phyloP scores from a whole-genome alignment of 2,888 invertebrate species.

The Keiferia lycopersicella region DNA sequence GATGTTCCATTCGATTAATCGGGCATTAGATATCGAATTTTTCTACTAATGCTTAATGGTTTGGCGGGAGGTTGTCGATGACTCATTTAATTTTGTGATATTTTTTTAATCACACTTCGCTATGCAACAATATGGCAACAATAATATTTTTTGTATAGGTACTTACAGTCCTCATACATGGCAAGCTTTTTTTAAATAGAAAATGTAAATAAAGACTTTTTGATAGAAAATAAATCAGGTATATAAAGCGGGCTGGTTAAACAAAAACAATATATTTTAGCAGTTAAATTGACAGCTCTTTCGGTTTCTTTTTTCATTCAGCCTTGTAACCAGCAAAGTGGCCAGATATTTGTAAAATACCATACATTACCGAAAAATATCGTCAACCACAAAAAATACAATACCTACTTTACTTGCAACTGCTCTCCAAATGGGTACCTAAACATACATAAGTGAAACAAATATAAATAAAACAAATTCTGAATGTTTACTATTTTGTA shows the following conservation, averaged over 20 bases:
- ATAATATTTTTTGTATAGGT: too few species aligned
- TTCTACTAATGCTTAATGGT: conserved; percentile 26
- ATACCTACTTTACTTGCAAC: too few species aligned
- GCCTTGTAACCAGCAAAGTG: not conserved
- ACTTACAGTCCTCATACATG: too few species aligned
- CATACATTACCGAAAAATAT: not conserved
- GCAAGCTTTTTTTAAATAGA: too few species aligned
- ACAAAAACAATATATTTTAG: not conserved
- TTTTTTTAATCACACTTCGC: too few species aligned
- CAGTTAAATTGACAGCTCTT: not conserved
- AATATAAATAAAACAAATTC: not conserved
- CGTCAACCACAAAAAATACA: not conserved
- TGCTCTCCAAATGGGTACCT: too few species aligned
- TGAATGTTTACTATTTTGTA: too few species aligned
- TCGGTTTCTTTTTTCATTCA: not conserved
- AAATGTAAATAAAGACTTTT: too few species aligned
- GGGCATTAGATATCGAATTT: conserved; percentile 45
- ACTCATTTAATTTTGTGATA: not conserved
- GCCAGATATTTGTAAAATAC: not conserved
- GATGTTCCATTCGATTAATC: conserved; percentile 57
- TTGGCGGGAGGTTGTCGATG: conserved; percentile 21
- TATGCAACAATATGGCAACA: too few species aligned
- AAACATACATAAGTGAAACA: too few species aligned
- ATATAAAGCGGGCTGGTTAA: not conserved
- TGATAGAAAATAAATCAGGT: too few species aligned